Percentiles rank a stretch among this genome's conserved stretches.
These are phyloP conservation scores for Dendrocincla tyrannina DNA, from an alignment of 2,797 vertebrate genomes.

Conservation along the genomic window DNA sequence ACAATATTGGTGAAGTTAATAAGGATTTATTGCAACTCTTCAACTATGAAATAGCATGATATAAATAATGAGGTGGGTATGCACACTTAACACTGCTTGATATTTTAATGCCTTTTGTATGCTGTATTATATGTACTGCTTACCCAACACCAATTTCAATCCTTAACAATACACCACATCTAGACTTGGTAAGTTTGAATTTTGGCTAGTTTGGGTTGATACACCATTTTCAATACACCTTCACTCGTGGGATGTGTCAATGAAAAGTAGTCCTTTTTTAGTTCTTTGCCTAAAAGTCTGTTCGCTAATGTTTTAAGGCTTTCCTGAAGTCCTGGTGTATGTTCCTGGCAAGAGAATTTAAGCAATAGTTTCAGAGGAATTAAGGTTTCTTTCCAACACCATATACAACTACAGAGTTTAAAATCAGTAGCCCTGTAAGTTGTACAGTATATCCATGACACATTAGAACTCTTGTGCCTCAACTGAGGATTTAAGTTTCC, in stretches of 20 bases:
- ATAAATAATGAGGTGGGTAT: not conserved
- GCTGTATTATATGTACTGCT: not conserved
- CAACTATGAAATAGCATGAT: not conserved
- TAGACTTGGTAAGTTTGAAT: not conserved
- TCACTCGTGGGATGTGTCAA: not conserved
- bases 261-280: not conserved
- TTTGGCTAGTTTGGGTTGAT: not conserved
- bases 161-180: fast-evolving
- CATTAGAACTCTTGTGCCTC: not conserved
- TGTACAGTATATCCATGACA: not conserved
- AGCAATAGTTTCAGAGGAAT: not conserved
- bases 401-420: not conserved
- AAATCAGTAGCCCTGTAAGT: not conserved
- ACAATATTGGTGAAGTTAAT: not conserved
- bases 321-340: not conserved
- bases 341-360: not conserved
- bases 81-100: not conserved
- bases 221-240: not conserved
- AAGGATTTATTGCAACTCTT: not conserved
- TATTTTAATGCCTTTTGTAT: not conserved
- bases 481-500: not conserved
- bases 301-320: not conserved
- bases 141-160: not conserved
- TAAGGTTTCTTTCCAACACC: not conserved
- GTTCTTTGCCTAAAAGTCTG: not conserved